These are phyloP conservation scores for Gallirallus australis DNA, from an alignment of 2,797 vertebrate species.

Conservation along the genomic window DNA sequence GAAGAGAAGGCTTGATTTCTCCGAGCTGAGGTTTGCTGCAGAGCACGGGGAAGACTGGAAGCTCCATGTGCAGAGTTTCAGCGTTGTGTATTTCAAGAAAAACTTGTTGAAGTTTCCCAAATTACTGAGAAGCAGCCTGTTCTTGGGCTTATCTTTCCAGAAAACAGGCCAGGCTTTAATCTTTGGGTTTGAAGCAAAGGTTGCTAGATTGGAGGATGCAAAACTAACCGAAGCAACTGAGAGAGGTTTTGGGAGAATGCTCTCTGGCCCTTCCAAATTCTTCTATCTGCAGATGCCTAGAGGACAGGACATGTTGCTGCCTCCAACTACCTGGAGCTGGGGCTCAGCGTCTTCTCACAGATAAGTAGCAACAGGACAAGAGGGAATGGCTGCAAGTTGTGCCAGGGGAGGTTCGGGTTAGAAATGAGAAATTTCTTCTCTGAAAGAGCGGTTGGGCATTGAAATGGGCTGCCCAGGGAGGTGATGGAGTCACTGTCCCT, in stretches of 20 bases:
- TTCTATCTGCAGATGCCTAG: not conserved
- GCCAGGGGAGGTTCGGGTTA: too few species aligned
- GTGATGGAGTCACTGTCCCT: too few species aligned
- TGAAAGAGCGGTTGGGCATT: too few species aligned
- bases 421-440: too few species aligned
- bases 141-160: not conserved
- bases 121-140: not conserved
- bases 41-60: not conserved
- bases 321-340: too few species aligned
- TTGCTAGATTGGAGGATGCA: not conserved
- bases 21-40: not conserved
- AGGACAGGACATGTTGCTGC: too few species aligned
- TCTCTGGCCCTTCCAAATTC: not conserved
- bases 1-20: not conserved
- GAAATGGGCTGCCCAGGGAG: too few species aligned
- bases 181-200: conserved; percentile 2
- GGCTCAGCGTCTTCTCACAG: too few species aligned
- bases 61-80: not conserved
- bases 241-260: not conserved
- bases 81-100: not conserved
- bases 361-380: too few species aligned
- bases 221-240: not conserved
- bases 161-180: not conserved
- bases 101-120: not conserved
- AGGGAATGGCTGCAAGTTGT: too few species aligned